These are phyloP conservation scores for Bucco capensis DNA, from an alignment of 2,113 vertebrate genomes.

Conservation along the genomic window DNA sequence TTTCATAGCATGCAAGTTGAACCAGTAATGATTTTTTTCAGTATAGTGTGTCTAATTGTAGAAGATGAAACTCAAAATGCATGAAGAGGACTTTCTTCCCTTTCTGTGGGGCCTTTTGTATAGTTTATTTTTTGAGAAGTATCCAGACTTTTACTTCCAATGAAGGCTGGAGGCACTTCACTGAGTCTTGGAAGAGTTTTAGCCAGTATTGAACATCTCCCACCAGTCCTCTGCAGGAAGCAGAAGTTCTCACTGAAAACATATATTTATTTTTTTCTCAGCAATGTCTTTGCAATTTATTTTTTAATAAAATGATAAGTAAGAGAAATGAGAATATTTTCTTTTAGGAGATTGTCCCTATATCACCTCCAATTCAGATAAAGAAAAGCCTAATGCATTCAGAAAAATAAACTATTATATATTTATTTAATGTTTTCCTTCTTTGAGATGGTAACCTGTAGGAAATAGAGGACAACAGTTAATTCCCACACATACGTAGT, in stretches of 20 bases:
- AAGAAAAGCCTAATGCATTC: not conserved
- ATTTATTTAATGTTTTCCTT: not conserved
- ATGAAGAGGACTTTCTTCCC: not conserved
- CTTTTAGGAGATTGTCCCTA: not conserved
- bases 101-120: not conserved
- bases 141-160: not conserved
- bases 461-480: not conserved
- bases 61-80: not conserved
- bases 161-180: not conserved
- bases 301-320: not conserved
- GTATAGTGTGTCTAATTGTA: not conserved
- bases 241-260: not conserved
- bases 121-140: not conserved
- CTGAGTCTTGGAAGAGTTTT: not conserved
- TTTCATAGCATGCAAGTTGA: not conserved
- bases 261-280: not conserved
- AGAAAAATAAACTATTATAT: not conserved
- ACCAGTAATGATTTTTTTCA: not conserved
- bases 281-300: not conserved
- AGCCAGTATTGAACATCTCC: not conserved
- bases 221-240: not conserved
- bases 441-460: not conserved
- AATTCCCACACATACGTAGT: not conserved
- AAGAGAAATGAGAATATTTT: not conserved
- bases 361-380: not conserved